Base-by-base conservation (phyloP, 2,113 vertebrate genomes). In the Perognathus longimembris region DNA sequence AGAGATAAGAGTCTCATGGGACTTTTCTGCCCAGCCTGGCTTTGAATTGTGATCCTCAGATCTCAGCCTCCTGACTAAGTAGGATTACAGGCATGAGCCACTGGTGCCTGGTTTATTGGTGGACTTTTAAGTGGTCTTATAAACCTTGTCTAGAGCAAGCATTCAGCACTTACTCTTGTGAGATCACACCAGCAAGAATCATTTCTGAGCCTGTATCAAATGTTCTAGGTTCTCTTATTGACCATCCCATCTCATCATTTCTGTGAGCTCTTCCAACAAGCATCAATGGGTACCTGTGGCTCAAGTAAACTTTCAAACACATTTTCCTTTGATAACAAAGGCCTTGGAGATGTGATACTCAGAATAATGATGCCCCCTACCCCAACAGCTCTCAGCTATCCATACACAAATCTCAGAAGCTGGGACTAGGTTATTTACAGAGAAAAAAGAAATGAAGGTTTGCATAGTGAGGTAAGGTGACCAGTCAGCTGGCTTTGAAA, bases 41-140 rank as follows among this genome's bases (percentile, higher is more conserved):
- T 45, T 12, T 45, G 45, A 45, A 45, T 12, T 12, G 12, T 12
- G 10, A 45, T 45, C 45, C 45, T 45, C 45, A 45, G 45, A 45
- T 45, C 9, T 45, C 45, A 45, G 45, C 45, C 1, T 12, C 12
- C 45, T 45, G 12, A 45, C 9, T 45, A 45, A 12, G 9, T 45
- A 45, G 45, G 45, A 45, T 45, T 45, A 45, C 12, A 45, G 45
- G 45, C 45, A 45, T 45, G 45, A 45, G 45, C 45, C 45, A 45
- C 45, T 45, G 45, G 45, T 45, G 45, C 45, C 45, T 12, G 12
- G 45, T 45, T 45, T 45, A 64, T 15, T 42, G 9, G 67, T 63
- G 30, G 87, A 70, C 63, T 92, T 90, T 81, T 81, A 90, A 92
- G 28, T 28, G 24, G 89, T 84, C 82, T 54, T 64, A 45, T 88